These are phyloP conservation scores for Alviniconcha strummeri DNA, from an alignment of 2,888 invertebrate genomes.

Conservation along the genomic window DNA sequence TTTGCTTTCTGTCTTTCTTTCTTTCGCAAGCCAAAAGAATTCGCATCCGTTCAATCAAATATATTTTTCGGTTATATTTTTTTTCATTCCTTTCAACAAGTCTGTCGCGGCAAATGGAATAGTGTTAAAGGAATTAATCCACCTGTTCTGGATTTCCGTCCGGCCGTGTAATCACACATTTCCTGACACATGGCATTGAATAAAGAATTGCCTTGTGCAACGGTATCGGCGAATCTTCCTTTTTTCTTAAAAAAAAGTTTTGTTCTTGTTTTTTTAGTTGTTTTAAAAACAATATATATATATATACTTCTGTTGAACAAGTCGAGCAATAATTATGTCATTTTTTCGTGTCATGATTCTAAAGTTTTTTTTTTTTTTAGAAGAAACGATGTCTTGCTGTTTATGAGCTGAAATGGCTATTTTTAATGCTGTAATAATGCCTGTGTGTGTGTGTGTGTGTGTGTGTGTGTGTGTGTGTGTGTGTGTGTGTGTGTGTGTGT, in stretches of 20 bases:
- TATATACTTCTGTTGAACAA: background rate
- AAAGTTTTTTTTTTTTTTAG: background rate
- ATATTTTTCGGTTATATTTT: too few relatives aligned
- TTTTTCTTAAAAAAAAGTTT: background rate
- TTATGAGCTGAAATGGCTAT: background rate
- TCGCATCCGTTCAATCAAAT: too few relatives aligned
- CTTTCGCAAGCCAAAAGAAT: too few relatives aligned
- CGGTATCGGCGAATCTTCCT: background rate
- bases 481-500: background rate
- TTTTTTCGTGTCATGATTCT: background rate
- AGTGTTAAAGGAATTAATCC: too few relatives aligned
- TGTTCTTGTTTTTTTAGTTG: background rate
- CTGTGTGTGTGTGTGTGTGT: constrained; percentile 6
- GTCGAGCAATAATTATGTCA: background rate
- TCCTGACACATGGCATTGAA: too few relatives aligned
- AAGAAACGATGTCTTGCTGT: background rate
- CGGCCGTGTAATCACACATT: too few relatives aligned
- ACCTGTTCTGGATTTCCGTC: too few relatives aligned
- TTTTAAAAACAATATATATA: background rate
- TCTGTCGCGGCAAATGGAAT: too few relatives aligned
- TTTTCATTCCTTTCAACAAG: too few relatives aligned
- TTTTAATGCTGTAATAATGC: background rate
- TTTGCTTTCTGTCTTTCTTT: background rate
- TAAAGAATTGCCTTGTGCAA: background rate
- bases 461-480: background rate